These are phyloP conservation scores for Apamea sordens DNA, from an alignment of 2,888 invertebrate species.

Conservation along the genomic window DNA sequence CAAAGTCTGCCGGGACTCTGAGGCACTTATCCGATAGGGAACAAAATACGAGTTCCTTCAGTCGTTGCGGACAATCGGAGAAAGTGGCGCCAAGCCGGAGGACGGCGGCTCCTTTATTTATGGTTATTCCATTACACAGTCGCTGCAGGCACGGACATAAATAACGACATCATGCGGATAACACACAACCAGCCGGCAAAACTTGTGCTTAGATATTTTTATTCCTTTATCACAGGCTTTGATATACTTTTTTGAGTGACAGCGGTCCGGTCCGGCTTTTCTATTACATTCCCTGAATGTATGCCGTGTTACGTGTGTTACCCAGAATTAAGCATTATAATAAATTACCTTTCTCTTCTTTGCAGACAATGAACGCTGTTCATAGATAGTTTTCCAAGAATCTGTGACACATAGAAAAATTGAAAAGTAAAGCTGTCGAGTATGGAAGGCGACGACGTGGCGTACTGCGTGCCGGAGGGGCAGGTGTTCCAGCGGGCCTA, in stretches of 20 bases:
- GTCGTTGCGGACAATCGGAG: slow-evolving; percentile 41
- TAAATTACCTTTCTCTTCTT: slow-evolving; percentile 54
- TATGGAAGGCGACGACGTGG: slow-evolving; percentile 70
- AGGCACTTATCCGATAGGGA: slow-evolving; percentile 50
- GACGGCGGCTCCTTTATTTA: slow-evolving; percentile 66
- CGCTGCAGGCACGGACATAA: slow-evolving; percentile 67
- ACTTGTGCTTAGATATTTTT: slow-evolving; percentile 51
- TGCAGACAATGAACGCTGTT: slow-evolving; percentile 60
- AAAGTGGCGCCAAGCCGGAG: slow-evolving; percentile 58
- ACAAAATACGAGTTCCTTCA: slow-evolving; percentile 52
- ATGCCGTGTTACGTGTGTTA: slow-evolving; percentile 19
- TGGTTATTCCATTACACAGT: slow-evolving; percentile 66
- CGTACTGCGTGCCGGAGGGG: slow-evolving; percentile 90
- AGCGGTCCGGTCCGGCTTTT: slow-evolving; percentile 44
- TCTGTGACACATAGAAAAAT: slow-evolving; percentile 14
- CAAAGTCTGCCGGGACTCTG: slow-evolving; percentile 37
- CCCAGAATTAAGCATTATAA: slow-evolving; percentile 28
- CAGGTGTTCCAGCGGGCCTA: slow-evolving; percentile 91
- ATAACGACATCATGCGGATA: slow-evolving; percentile 66
- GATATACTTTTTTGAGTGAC: slow-evolving; percentile 57
- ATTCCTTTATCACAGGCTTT: slow-evolving; percentile 32
- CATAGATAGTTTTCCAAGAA: slow-evolving; percentile 47
- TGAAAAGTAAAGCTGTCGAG: slow-evolving; percentile 67
- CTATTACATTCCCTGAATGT: slow-evolving; percentile 42
- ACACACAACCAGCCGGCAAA: slow-evolving; percentile 64